These are phyloP conservation scores for Polydrusus tereticollis DNA, from an alignment of 2,888 invertebrate species.

Conservation along the genomic window DNA sequence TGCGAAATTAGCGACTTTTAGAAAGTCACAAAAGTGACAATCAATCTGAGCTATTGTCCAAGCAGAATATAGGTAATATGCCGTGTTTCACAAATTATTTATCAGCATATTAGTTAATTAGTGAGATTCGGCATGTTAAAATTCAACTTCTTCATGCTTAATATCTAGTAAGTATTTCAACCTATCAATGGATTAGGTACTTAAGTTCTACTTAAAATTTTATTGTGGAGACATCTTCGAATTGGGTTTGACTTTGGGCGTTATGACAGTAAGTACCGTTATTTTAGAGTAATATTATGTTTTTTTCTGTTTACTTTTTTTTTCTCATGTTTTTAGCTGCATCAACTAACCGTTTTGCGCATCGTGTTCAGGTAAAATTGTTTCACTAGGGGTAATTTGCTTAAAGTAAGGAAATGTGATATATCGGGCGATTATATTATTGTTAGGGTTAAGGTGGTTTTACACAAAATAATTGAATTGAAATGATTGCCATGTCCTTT, in stretches of 20 bases:
- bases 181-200: not conserved
- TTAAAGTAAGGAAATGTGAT: no score
- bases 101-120: not conserved
- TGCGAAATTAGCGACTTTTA: conserved; percentile 9
- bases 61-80: conserved; percentile 2
- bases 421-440: no score
- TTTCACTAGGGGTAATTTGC: no score
- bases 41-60: not conserved
- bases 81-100: not conserved
- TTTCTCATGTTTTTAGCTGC: conserved; percentile 8
- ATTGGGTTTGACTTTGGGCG: conserved; percentile 19
- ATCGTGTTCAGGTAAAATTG: no score
- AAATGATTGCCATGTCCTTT: no score
- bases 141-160: not conserved
- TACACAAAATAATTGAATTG: no score
- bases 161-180: not conserved
- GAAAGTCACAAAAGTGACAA: conserved; percentile 15
- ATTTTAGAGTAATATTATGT: conserved; percentile 26
- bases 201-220: not conserved
- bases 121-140: conserved; percentile 9
- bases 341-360: conserved; percentile 12
- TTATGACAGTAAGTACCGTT: conserved; percentile 29
- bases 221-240: conserved; percentile 19
- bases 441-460: no score
- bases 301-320: conserved; percentile 12